A percentile compares a stretch with the other conserved stretches of the same genome.
phyloP scores from a whole-genome alignment of 2,888 invertebrate genomes.

The Drosophila barbarae region DNA sequence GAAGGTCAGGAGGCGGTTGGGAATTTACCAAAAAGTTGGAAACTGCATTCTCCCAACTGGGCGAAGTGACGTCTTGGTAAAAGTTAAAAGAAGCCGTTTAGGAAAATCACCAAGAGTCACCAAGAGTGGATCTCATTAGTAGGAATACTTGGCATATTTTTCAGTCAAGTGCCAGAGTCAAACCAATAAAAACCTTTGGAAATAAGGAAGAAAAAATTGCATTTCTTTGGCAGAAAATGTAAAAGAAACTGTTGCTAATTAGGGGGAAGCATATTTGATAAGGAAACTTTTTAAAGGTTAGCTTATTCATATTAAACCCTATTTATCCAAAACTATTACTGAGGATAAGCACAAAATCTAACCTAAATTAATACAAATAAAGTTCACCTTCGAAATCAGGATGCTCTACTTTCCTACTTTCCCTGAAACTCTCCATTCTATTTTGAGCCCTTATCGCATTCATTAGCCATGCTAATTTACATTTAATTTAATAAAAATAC shows the following conservation, averaged over 20 bases:
- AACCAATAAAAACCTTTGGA: background rate
- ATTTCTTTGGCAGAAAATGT: background rate
- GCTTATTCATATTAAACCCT: too few species aligned
- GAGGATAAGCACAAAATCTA: background rate
- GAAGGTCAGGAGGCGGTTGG: slow-evolving; percentile 35
- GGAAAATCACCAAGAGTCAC: slow-evolving; percentile 6
- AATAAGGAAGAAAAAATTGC: background rate
- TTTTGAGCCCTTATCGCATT: slow-evolving; percentile 2
- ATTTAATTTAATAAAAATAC: slow-evolving; percentile 59
- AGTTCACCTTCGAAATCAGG: too few species aligned
- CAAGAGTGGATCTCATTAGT: slow-evolving; percentile 16
- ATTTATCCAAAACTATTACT: too few species aligned
- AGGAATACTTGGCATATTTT: slow-evolving; percentile 5
- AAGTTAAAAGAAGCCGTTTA: slow-evolving; percentile 19
- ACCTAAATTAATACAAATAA: too few species aligned
- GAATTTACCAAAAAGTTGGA: slow-evolving; percentile 19
- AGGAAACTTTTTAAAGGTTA: background rate
- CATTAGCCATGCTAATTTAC: slow-evolving; percentile 49
- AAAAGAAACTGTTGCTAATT: background rate
- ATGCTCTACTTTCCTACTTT: background rate
- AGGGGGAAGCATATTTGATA: background rate
- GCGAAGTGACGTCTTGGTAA: slow-evolving; percentile 2
- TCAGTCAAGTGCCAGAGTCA: background rate
- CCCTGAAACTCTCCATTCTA: background rate
- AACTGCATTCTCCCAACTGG: slow-evolving; percentile 20